Evolutionary conservation across 1,140 invertebrate species (phyloP), one percentile per base, ranked within the genome.

Genomic region (Latrodectus geometricus): DNA sequence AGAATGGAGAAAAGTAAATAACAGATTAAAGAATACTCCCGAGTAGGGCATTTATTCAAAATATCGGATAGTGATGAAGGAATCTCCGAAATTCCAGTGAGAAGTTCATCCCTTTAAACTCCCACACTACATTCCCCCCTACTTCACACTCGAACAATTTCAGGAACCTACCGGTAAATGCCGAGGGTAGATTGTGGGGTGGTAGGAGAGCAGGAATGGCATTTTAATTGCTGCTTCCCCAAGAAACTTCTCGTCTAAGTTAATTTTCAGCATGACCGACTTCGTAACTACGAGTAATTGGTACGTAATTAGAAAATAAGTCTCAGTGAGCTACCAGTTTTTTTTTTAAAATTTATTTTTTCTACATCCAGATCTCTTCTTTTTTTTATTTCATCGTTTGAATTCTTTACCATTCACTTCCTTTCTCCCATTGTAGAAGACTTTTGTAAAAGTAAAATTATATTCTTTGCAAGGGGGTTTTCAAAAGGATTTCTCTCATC

Each of bases 291-390:
- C 61, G 83, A 76, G 74, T 85, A 85, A 85, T 85, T 85, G 83
- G 73, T 70, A 77, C 49, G 73, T 85, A 85, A 85, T 85, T 85
- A 85, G 83, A 77, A 85, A 85, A 77, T 85, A 85, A 85, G 74
- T 77, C 75, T 54, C 35, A 85, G 73, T 52, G 65, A 84, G 81
- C n/a, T 35, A 17, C 35, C 56, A 12, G 52, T 84, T 75, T 68
- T 50, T 84, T 48, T n/a, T n/a, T n/a, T n/a, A n/a, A 65, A 73
- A 75, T 14, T 35, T 20, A 74, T 48, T 48, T 35, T 21, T 21
- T 54, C 20, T 23, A 61, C 54, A 11, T 73, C 12, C 12, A 21
- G 70, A 23, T 70, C 17, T 70, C 68, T 11, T 0, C 48, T 49
- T 73, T 73, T 50, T 50, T 73, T 73, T 15, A 50, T 9, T 61